phyloP scores from a whole-genome alignment of 2,797 vertebrate species.

The Hemibagrus guttatus region DNA sequence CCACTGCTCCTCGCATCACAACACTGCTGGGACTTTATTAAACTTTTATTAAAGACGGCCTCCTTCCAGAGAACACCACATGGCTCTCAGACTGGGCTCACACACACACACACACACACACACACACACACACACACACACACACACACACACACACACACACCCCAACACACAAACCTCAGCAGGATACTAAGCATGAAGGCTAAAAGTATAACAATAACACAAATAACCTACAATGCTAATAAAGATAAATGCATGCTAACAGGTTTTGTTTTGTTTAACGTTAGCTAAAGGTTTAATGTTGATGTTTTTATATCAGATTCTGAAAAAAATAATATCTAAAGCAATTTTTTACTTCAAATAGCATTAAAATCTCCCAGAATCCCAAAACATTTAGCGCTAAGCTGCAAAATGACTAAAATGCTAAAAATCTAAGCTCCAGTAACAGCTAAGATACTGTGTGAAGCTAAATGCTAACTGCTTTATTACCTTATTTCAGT shows the following conservation, averaged over 20 bases:
- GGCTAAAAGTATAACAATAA: background rate
- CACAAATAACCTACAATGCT: background rate
- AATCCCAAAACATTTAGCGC: too few relatives aligned
- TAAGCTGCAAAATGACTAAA: too few relatives aligned
- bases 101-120: slow-evolving; percentile 4
- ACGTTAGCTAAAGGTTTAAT: too few relatives aligned
- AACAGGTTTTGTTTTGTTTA: background rate
- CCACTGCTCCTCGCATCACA: background rate
- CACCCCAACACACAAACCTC: background rate
- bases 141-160: background rate
- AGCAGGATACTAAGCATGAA: background rate
- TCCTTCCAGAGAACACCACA: background rate
- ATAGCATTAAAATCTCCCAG: too few relatives aligned
- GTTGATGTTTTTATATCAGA: too few relatives aligned
- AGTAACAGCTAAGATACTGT: too few relatives aligned
- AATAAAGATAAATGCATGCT: background rate
- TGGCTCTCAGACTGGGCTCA: background rate
- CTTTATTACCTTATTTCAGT: too few relatives aligned
- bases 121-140: background rate
- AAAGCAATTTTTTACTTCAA: too few relatives aligned
- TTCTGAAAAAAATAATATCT: too few relatives aligned
- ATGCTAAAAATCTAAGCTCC: too few relatives aligned
- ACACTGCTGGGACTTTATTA: slow-evolving; percentile 7
- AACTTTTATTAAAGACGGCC: slow-evolving; percentile 14
- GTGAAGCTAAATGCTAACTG: too few relatives aligned